Conservation (phyloP, 2,113 vertebrate genomes). For the Aspidoscelis tigris region DNA sequence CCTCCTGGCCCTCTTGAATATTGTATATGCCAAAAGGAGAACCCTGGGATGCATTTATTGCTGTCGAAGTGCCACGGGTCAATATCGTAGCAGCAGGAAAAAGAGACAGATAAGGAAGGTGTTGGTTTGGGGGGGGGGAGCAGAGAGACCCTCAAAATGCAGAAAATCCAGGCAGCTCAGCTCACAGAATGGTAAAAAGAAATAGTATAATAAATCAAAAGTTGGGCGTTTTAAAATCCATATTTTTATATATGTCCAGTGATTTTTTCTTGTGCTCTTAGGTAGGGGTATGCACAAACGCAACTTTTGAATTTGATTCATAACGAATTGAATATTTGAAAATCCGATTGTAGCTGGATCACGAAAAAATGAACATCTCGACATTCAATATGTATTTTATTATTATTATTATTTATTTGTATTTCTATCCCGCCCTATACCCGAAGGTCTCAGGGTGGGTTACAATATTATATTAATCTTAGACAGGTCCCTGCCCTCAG, state of each 20-base stretch:
- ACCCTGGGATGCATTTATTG: slow-evolving; percentile 4
- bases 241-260: too few species aligned
- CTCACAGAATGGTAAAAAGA: not conserved
- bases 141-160: not conserved
- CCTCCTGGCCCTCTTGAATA: slow-evolving; percentile 11
- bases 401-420: too few species aligned
- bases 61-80: not conserved
- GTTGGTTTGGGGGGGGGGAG: not conserved
- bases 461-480: too few species aligned
- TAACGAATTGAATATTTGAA: too few species aligned
- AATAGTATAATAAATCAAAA: not conserved
- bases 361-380: too few species aligned
- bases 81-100: not conserved
- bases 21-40: slow-evolving; percentile 30
- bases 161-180: not conserved
- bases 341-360: too few species aligned
- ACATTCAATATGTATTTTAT: too few species aligned
- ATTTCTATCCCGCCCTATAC: too few species aligned
- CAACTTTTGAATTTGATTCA: too few species aligned
- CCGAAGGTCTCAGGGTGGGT: too few species aligned
- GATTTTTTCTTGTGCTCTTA: not conserved
- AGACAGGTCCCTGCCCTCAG: too few species aligned
- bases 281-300: too few species aligned
- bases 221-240: not conserved
- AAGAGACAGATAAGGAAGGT: not conserved